phyloP scores from a whole-genome alignment of 2,113 vertebrate genomes.

The Pelecanoides urinatrix region DNA sequence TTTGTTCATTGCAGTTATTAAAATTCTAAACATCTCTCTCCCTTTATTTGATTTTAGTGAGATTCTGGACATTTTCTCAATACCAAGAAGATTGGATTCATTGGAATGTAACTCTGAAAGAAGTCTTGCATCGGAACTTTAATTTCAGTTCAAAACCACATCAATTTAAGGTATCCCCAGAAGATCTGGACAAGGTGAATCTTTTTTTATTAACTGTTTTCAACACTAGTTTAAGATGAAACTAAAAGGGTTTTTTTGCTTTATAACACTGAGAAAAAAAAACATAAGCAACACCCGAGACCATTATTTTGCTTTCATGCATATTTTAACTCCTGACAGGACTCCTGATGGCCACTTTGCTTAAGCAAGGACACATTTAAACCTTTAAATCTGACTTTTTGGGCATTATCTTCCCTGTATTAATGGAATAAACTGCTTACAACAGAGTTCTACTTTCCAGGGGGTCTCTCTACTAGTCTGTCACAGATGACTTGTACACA shows the following conservation, averaged over 20 bases:
- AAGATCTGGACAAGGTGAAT: neutral
- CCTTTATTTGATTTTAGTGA: constrained; percentile 59
- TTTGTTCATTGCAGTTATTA: constrained; percentile 52
- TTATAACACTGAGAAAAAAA: neutral
- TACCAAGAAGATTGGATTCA: constrained; percentile 2
- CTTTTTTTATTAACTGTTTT: neutral
- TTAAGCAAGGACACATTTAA: neutral
- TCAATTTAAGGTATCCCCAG: neutral
- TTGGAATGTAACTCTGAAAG: constrained; percentile 19
- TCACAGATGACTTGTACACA: neutral
- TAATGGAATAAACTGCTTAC: constrained; percentile 13
- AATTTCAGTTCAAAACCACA: neutral
- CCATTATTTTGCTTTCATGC: neutral
- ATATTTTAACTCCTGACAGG: neutral
- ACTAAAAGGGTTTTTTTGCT: neutral
- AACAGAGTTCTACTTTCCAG: neutral
- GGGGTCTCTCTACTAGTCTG: neutral
- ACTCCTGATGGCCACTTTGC: neutral
- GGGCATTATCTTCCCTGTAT: neutral
- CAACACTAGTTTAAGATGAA: neutral
- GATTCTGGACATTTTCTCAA: constrained; percentile 45
- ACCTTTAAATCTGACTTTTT: neutral
- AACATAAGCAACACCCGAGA: neutral
- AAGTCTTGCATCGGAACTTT: neutral
- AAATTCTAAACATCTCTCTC: constrained; percentile 44